Evolutionary conservation across 1,140 invertebrate species (phyloP).

Genomic region (Eubasilissa regina): DNA sequence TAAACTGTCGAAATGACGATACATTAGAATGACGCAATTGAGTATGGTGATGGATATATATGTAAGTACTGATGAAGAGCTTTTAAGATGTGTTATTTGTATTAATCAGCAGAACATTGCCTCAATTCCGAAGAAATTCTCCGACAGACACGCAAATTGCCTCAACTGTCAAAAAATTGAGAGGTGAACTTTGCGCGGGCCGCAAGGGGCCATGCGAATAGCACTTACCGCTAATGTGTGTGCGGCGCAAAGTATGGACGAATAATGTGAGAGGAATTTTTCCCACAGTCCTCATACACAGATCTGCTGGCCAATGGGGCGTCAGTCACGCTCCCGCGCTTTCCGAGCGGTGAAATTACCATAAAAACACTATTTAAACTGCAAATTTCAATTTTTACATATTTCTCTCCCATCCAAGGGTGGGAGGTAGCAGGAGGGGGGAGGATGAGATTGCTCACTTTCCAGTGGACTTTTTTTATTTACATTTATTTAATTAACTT

Average conservation of each 20-base stretch:
- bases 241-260: conserved; percentile 4
- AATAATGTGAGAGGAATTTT: conserved; percentile 47
- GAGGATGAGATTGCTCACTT: conserved; percentile 7
- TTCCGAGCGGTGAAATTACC: conserved; percentile 56
- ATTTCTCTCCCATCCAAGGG: conserved; percentile 43
- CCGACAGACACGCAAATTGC: too few species aligned
- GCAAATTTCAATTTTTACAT: conserved; percentile 59
- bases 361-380: conserved; percentile 59
- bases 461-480: conserved; percentile 9
- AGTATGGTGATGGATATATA: too few species aligned
- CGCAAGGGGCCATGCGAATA: too few species aligned
- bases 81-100: too few species aligned
- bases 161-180: too few species aligned
- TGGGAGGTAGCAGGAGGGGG: conserved; percentile 2
- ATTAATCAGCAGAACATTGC: too few species aligned
- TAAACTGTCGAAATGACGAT: too few species aligned
- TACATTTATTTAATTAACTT: neutral
- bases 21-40: too few species aligned
- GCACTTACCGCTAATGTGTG: neutral
- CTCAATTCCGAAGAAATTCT: too few species aligned
- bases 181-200: too few species aligned
- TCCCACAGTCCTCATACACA: conserved; percentile 52
- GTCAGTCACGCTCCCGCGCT: conserved; percentile 55
- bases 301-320: conserved; percentile 54
- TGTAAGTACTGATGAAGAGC: too few species aligned